A percentile compares a stretch with the other conserved stretches of the same genome.
phyloP scores from a whole-genome alignment of 2,797 vertebrate species.

The Micromesistius poutassou region DNA sequence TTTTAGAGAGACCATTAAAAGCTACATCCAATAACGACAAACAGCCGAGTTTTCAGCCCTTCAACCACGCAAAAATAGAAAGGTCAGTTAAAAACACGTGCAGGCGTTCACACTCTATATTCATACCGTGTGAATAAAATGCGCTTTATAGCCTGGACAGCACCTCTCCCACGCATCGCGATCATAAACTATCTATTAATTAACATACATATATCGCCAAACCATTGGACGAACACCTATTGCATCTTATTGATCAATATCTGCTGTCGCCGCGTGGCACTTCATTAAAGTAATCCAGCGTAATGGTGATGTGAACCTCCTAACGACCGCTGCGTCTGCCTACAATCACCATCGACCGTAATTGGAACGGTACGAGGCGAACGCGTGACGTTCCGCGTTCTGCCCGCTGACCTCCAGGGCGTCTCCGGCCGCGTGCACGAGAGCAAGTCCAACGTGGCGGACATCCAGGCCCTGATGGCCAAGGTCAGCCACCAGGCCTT shows the following conservation, averaged over 20 bases:
- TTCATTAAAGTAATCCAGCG: neutral
- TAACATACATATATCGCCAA: neutral
- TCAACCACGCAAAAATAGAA: neutral
- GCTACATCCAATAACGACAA: neutral
- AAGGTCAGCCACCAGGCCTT: conserved; percentile 65
- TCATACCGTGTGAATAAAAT: neutral
- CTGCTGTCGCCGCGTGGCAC: neutral
- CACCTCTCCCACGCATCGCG: neutral
- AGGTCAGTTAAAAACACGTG: neutral
- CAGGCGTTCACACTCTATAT: too few species aligned
- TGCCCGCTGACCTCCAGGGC: conserved; percentile 35
- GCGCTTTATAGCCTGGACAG: neutral
- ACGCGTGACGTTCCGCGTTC: neutral
- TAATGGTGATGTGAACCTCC: neutral
- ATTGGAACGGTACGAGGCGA: neutral
- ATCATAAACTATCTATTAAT: neutral
- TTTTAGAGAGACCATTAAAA: neutral
- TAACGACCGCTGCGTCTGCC: neutral
- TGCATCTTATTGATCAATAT: neutral
- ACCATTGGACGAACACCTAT: neutral
- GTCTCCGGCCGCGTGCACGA: conserved; percentile 68
- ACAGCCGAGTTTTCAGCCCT: neutral
- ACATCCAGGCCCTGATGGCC: conserved; percentile 64
- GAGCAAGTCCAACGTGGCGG: conserved; percentile 72
- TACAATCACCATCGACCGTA: neutral